Evolutionary conservation across 2,113 vertebrate species (phyloP).

Genomic region (Mugil cephalus): DNA sequence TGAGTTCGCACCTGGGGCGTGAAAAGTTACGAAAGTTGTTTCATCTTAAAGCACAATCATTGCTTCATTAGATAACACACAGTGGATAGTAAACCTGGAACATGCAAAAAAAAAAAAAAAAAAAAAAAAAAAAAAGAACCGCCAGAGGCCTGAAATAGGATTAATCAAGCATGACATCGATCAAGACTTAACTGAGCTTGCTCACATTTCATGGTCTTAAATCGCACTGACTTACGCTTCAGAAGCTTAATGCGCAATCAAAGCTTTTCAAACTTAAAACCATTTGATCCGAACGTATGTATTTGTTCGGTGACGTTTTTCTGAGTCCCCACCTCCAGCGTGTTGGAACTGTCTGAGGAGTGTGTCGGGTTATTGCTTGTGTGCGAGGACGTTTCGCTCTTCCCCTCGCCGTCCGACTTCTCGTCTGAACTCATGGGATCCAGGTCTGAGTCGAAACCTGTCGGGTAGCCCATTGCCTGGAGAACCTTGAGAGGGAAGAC

Average conservation of each 20-base stretch:
- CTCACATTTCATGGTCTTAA: background rate
- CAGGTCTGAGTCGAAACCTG: slow-evolving; percentile 95
- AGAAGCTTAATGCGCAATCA: background rate
- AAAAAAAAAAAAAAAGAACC: no score
- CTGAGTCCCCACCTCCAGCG: slow-evolving; percentile 89
- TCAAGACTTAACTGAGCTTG: background rate
- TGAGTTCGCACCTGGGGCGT: slow-evolving; percentile 94
- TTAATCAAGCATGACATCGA: background rate
- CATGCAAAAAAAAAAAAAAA: background rate
- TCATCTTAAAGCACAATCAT: background rate
- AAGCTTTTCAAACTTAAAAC: background rate
- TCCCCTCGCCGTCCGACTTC: slow-evolving; percentile 97
- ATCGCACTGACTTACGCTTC: background rate
- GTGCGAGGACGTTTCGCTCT: slow-evolving; percentile 94
- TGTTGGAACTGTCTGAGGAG: slow-evolving; percentile 94
- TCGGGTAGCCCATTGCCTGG: slow-evolving; percentile 98
- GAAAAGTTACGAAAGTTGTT: background rate
- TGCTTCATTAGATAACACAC: slow-evolving; percentile 5
- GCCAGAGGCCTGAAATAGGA: background rate
- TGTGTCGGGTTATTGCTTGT: slow-evolving; percentile 97
- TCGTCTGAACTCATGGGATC: slow-evolving; percentile 98
- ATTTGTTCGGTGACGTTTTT: background rate
- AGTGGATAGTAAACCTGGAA: background rate
- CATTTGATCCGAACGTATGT: background rate
- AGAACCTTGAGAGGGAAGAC: slow-evolving; percentile 86